Base-by-base conservation (phyloP, 2,797 vertebrate genomes). In the Perdix hodgsoniae region DNA sequence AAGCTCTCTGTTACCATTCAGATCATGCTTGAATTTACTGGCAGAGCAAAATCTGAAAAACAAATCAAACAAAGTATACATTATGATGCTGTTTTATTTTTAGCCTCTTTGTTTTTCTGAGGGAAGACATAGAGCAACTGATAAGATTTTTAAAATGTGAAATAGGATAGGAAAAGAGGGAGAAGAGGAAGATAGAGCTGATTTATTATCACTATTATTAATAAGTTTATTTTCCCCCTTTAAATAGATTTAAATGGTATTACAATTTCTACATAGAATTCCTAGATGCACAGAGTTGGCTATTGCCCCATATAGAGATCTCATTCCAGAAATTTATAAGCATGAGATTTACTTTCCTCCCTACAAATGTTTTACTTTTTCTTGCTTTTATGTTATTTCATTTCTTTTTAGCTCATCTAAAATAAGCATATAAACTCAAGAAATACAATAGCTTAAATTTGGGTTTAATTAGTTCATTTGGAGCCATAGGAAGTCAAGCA, bases 1-100 rank as follows among this genome's bases (percentile, higher is more conserved):
- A 96, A 97, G 95, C 95, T 96, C 94, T 82, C 90, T 95, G 84
- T 97, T 96, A 83, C 94, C 72, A 97, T 97, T 97, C 96, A 96
- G 94, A 89, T 97, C 96, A 97, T 96, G 95, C 59, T 82, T 94
- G 95, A 97, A 95, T 96, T 97, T 95, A 90, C 92, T 92, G 95
- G 95, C 95, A 97, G 93, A 97, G 94, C 82, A 94, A 82, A 95
- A 91, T 65, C 83, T 69, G 88, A 86, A 88, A 92, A 97, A 71
- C 89, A 33, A 75, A 92, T 92, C 83, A 88, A 94, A 93, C 88
- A 79, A 67, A 67, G 50, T 73, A 63, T 52, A 61, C 27, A 64
- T 90, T 65, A 52, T 40, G 22, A 40, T 59, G 29, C 31, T 57
- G 29, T 16, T 90, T 69, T 64, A 12, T 33, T 83, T 93, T 91